These are phyloP conservation scores for Kryptolebias marmoratus DNA, from an alignment of 2,113 vertebrate genomes.

Conservation along the genomic window DNA sequence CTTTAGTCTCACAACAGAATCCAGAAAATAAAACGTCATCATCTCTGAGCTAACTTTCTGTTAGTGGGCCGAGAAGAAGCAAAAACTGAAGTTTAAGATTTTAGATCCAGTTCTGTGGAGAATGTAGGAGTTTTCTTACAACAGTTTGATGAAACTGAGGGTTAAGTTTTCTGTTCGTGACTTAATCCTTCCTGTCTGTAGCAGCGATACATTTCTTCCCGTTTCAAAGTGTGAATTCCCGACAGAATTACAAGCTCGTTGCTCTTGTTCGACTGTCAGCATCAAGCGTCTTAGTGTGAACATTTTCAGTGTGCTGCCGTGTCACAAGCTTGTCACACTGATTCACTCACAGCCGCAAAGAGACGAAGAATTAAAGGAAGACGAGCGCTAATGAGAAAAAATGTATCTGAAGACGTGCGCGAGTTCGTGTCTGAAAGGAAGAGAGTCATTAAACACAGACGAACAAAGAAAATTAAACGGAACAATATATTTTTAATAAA, in stretches of 20 bases:
- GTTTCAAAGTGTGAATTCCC: neutral
- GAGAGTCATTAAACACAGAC: neutral
- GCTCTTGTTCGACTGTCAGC: conserved; percentile 2
- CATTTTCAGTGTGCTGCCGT: conserved; percentile 9
- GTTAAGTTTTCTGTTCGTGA: neutral
- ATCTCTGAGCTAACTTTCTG: no score
- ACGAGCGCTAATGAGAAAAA: conserved; percentile 38
- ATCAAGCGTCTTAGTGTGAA: neutral
- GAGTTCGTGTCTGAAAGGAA: neutral
- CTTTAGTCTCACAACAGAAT: no score
- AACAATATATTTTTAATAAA: conserved; percentile 23
- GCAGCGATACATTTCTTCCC: neutral
- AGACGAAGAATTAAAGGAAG: conserved; percentile 9
- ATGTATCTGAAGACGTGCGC: conserved; percentile 12
- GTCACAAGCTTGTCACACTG: conserved; percentile 19
- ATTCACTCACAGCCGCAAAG: conserved; percentile 6
- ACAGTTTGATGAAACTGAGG: neutral
- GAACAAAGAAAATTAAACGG: neutral
- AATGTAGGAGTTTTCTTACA: no score
- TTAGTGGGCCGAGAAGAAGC: no score
- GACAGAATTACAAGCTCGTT: neutral
- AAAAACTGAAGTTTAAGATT: no score
- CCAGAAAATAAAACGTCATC: no score
- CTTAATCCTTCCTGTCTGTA: neutral
- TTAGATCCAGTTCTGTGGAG: no score